Percentiles rank a stretch among this genome's conserved stretches.
Conservation (phyloP, 2,888 invertebrate species). For the Tholera decimalis region DNA sequence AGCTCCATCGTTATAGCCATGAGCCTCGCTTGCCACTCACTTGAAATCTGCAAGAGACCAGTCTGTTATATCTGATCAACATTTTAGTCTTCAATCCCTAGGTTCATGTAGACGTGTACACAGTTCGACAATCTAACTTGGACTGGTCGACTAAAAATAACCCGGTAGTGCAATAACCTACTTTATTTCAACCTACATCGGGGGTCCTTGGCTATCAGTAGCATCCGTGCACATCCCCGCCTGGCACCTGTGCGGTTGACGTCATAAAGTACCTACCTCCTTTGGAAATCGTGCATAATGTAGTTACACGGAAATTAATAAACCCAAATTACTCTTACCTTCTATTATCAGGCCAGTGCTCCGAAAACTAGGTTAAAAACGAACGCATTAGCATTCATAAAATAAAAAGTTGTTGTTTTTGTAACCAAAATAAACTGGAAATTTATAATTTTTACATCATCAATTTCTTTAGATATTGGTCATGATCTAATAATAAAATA, state of each 20-base stretch:
- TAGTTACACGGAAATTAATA: constrained; percentile 86
- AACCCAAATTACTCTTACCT: constrained; percentile 84
- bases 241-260: constrained; percentile 88
- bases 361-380: constrained; percentile 79
- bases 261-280: constrained; percentile 81
- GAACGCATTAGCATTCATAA: constrained; percentile 71
- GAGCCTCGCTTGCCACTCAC: constrained; percentile 69
- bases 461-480: constrained; percentile 55
- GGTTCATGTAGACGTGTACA: constrained; percentile 74
- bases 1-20: constrained; percentile 90
- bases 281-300: constrained; percentile 79
- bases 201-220: constrained; percentile 85
- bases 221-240: constrained; percentile 84
- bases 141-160: constrained; percentile 83
- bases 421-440: constrained; percentile 43
- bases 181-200: constrained; percentile 90
- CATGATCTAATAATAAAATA: constrained; percentile 41
- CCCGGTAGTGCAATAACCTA: constrained; percentile 90
- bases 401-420: constrained; percentile 35
- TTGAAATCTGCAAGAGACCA: constrained; percentile 78
- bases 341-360: constrained; percentile 77
- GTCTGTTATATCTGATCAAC: constrained; percentile 57
- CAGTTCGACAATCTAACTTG: constrained; percentile 72
- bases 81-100: constrained; percentile 70
- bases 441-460: constrained; percentile 55